These are phyloP conservation scores for Mystacides longicornis DNA, from an alignment of 2,888 invertebrate species.

Conservation along the genomic window DNA sequence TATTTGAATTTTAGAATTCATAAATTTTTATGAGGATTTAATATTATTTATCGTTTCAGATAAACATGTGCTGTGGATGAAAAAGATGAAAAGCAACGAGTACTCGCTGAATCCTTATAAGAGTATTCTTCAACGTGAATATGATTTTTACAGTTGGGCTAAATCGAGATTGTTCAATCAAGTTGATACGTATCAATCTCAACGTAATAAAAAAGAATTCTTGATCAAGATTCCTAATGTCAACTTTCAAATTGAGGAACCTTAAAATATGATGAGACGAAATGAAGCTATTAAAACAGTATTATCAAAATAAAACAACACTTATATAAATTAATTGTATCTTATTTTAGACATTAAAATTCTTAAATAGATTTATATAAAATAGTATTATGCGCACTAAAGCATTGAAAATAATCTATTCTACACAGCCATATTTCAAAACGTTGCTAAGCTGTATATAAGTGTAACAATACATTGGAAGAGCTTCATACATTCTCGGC, in stretches of 20 bases:
- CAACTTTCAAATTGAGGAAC: conserved; percentile 18
- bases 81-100: conserved; percentile 27
- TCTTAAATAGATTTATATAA: background rate
- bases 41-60: conserved; percentile 31
- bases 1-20: background rate
- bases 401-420: background rate
- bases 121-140: conserved; percentile 41
- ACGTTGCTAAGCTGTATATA: too few relatives aligned
- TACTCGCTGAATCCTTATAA: conserved; percentile 16
- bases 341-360: background rate
- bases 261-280: background rate
- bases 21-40: conserved; percentile 19
- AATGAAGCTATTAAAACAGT: background rate
- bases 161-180: conserved; percentile 39
- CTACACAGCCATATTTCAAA: background rate
- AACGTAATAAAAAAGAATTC: background rate
- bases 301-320: background rate
- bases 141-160: conserved; percentile 53
- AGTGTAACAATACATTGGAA: too few relatives aligned
- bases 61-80: conserved; percentile 34
- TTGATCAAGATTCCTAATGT: background rate
- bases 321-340: background rate
- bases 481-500: too few relatives aligned
- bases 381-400: background rate
- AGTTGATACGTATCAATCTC: background rate